Conservation (phyloP, 2,888 invertebrate species). For the Agrotis segetum region DNA sequence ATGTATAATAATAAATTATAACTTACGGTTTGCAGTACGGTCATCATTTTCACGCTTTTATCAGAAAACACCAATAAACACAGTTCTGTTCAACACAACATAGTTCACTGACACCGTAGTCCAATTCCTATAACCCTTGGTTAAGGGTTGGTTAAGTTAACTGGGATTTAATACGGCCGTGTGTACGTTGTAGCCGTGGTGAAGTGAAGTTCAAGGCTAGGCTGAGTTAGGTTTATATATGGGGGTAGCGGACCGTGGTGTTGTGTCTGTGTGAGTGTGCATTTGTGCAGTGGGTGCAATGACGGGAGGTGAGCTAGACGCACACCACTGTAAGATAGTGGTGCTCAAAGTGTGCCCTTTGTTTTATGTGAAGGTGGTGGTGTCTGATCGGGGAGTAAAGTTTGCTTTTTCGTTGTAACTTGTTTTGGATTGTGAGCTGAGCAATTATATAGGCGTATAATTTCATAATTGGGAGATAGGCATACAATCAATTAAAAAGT, state of each 20-base stretch:
- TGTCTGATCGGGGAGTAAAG: background rate
- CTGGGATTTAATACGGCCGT: conserved; percentile 56
- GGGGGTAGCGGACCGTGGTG: conserved; percentile 86
- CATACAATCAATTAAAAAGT: too few species aligned
- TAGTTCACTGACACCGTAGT: conserved; percentile 72
- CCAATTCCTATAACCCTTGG: conserved; percentile 52
- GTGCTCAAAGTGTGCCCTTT: conserved; percentile 51
- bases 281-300: conserved; percentile 68
- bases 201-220: conserved; percentile 91
- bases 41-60: conserved; percentile 77
- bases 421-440: too few species aligned
- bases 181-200: conserved; percentile 73
- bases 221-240: conserved; percentile 85
- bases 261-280: conserved; percentile 74
- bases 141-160: conserved; percentile 58
- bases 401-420: background rate
- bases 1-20: conserved; percentile 4
- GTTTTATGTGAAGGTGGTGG: conserved; percentile 15
- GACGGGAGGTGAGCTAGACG: conserved; percentile 59
- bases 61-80: conserved; percentile 76
- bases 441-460: too few species aligned
- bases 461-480: too few species aligned
- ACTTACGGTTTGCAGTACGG: conserved; percentile 85
- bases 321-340: conserved; percentile 72
- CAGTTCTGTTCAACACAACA: conserved; percentile 74